phyloP scores from a whole-genome alignment of 2,797 vertebrate genomes.

The Paramormyrops hopkinsi region DNA sequence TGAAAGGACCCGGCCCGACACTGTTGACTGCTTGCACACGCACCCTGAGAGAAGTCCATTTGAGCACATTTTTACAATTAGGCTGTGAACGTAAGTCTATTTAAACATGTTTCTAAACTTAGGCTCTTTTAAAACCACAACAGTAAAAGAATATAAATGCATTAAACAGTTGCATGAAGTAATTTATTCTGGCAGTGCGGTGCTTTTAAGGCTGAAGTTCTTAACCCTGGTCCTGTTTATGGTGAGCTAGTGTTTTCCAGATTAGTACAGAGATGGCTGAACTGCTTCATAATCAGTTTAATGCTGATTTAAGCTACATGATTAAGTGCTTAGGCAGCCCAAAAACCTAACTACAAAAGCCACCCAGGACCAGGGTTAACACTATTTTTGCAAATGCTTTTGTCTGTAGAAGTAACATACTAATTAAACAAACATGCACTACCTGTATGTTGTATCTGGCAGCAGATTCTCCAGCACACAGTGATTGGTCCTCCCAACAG shows the following conservation, averaged over 20 bases:
- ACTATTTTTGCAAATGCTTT: neutral
- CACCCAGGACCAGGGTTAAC: neutral
- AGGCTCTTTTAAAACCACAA: neutral
- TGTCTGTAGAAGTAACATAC: neutral
- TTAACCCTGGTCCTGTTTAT: neutral
- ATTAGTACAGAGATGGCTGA: neutral
- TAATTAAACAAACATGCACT: constrained; percentile 2
- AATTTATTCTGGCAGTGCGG: neutral
- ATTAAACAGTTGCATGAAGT: neutral
- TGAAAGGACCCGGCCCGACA: constrained; percentile 66
- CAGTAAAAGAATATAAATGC: neutral
- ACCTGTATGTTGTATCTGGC: constrained; percentile 70
- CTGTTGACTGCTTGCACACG: constrained; percentile 67
- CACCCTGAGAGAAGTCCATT: constrained; percentile 47
- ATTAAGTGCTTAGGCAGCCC: neutral
- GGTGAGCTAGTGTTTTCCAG: neutral
- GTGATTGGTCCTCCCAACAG: constrained; percentile 53
- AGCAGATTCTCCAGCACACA: constrained; percentile 63
- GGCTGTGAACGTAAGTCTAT: neutral
- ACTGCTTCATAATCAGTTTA: neutral
- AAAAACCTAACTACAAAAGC: neutral
- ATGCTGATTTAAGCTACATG: neutral
- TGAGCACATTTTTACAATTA: neutral
- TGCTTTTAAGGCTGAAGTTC: neutral
- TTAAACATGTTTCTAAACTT: neutral